These are phyloP conservation scores for Melanostoma mellinum DNA, from an alignment of 2,888 invertebrate species.

Conservation along the genomic window DNA sequence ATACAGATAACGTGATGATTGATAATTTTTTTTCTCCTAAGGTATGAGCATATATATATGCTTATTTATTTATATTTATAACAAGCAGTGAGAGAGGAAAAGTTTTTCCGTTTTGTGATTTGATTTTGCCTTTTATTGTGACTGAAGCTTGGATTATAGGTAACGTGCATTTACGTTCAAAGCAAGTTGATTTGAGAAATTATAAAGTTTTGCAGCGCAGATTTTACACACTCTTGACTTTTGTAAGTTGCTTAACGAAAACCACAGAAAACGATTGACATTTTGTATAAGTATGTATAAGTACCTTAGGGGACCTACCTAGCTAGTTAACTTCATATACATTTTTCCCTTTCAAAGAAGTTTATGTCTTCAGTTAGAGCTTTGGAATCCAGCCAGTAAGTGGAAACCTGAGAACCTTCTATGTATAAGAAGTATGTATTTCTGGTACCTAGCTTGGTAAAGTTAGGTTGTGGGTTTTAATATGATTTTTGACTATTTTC, in stretches of 20 bases:
- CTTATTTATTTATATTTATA: background rate
- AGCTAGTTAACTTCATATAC: too few species aligned
- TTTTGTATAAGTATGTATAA: background rate
- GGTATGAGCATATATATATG: background rate
- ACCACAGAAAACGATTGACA: too few species aligned
- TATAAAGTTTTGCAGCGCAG: slow-evolving; percentile 40
- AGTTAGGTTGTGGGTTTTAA: too few species aligned
- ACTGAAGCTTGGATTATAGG: background rate
- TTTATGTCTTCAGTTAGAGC: too few species aligned
- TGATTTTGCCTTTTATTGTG: background rate
- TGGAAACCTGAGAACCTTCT: too few species aligned
- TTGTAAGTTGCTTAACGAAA: too few species aligned
- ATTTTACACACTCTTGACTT: slow-evolving; percentile 4
- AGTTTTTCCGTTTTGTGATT: slow-evolving; percentile 7
- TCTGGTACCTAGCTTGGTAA: too few species aligned
- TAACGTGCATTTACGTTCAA: slow-evolving; percentile 19
- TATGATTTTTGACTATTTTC: too few species aligned
- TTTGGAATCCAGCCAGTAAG: too few species aligned
- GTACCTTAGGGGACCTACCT: too few species aligned
- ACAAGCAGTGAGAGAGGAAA: background rate
- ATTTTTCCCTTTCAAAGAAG: too few species aligned
- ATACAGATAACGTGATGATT: slow-evolving; percentile 63
- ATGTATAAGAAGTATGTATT: too few species aligned
- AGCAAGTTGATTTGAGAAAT: slow-evolving; percentile 54
- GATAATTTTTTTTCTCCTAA: slow-evolving; percentile 36